Base-by-base conservation (phyloP, 2,888 invertebrate species). In the Ptychoptera albimana region DNA sequence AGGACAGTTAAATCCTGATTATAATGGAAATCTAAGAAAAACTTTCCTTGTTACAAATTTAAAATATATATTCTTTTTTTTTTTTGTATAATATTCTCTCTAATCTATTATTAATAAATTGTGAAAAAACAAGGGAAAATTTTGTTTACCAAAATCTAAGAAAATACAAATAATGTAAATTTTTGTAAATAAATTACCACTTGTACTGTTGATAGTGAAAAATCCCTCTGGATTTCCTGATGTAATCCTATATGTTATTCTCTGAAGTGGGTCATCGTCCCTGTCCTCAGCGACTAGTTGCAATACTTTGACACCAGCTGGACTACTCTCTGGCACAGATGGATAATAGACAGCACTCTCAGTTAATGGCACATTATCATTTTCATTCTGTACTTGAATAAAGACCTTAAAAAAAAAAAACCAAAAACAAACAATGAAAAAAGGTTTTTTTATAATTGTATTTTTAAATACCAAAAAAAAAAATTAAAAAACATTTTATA, bases 361-460 rank as follows among this genome's bases (percentile, higher is more conserved):
- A 49, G 93, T 88, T 65, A 92, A 72, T 44, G 97, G 97, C 37
- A 81, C 80, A 72, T 94, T 89, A 71, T 98, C 97, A 69, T 97
- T 97, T 58, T 83, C 86, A 68, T 97, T 92, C 53, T 79, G 69
- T 50, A 97, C 83, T 59, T 83, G 79, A 42, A 88, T 73, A 60
- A 79, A 87, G 39, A 89, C 78, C 80, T 82, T 61, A 10, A 60
- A 51, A 45, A 53, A 42, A 45, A 44, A 50, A n/a, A 46, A 39
- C 23, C 4, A 16, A 32, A 31, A 45, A 38, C 31, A 37, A 42
- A 43, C 15, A 39, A 39, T 23, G 8, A 13, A 37, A 37, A 7
- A 14, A 8, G 15, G 38, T 38, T 16, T 10, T 39, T 5, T 15
- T 14, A 12, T 13, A 37, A 37, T 4, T 34, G 5, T 12, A 8